Evolutionary conservation across 2,113 vertebrate species (phyloP).

Genomic region (Megaceryle maxima): DNA sequence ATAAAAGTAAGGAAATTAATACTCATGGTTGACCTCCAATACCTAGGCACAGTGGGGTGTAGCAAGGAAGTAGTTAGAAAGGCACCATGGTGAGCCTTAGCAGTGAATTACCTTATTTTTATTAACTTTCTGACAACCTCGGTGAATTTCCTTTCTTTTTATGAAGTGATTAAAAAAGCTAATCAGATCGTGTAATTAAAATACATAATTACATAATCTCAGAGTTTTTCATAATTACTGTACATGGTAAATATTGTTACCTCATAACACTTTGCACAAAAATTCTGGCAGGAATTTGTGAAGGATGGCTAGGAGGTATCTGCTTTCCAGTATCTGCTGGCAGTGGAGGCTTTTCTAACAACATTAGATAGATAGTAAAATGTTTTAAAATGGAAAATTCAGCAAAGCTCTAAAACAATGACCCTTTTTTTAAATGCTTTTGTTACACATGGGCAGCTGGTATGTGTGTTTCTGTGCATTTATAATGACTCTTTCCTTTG

Average conservation of each 20-base stretch:
- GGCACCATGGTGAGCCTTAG: constrained; percentile 27
- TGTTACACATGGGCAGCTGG: neutral
- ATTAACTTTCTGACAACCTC: constrained; percentile 68
- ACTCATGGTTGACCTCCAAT: constrained; percentile 64
- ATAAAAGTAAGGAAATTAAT: constrained; percentile 66
- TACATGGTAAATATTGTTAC: constrained; percentile 63
- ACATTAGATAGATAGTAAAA: neutral
- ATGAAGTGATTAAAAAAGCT: constrained; percentile 75
- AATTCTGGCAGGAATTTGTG: neutral
- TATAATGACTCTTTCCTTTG: neutral
- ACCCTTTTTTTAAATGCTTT: neutral
- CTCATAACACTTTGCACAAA: constrained; percentile 28
- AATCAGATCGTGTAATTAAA: constrained; percentile 74
- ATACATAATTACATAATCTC: constrained; percentile 69
- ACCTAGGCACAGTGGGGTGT: constrained; percentile 43
- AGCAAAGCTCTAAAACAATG: neutral
- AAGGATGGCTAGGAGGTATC: neutral
- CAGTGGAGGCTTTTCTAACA: neutral
- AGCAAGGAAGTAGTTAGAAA: constrained; percentile 42
- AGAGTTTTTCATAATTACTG: constrained; percentile 60
- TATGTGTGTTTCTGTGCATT: neutral
- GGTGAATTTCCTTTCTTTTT: constrained; percentile 74
- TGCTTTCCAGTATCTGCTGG: neutral
- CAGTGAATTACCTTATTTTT: constrained; percentile 62
- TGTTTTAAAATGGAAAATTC: neutral